phyloP scores from a whole-genome alignment of 2,888 invertebrate genomes.

The Acronicta psi region DNA sequence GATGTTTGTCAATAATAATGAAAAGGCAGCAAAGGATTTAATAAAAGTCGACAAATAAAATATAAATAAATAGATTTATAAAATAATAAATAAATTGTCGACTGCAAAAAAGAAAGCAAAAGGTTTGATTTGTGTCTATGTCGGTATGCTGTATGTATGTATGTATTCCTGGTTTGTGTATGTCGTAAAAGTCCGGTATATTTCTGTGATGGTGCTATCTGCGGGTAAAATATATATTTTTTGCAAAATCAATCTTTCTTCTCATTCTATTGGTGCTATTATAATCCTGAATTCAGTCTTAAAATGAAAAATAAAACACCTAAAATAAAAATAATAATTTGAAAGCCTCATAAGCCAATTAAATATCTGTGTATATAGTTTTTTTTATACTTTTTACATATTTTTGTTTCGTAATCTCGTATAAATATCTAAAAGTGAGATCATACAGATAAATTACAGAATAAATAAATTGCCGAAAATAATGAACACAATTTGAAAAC shows the following conservation, averaged over 20 bases:
- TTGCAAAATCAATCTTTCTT: slow-evolving; percentile 63
- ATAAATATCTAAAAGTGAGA: slow-evolving; percentile 88
- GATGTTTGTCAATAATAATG: slow-evolving; percentile 48
- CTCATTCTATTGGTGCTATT: slow-evolving; percentile 80
- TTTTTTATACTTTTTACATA: slow-evolving; percentile 77
- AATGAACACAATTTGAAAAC: slow-evolving; percentile 87
- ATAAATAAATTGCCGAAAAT: slow-evolving; percentile 86
- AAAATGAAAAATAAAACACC: slow-evolving; percentile 80
- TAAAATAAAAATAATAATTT: slow-evolving; percentile 79
- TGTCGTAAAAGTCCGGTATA: slow-evolving; percentile 60
- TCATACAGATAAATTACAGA: slow-evolving; percentile 86
- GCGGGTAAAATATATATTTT: slow-evolving; percentile 67
- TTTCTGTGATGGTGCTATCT: slow-evolving; percentile 74
- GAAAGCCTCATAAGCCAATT: slow-evolving; percentile 88
- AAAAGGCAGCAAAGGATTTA: slow-evolving; percentile 47
- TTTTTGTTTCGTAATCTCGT: slow-evolving; percentile 87
- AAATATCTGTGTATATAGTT: slow-evolving; percentile 84
- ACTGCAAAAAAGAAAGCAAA: slow-evolving; percentile 51
- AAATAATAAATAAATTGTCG: slow-evolving; percentile 51
- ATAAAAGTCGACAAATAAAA: slow-evolving; percentile 55
- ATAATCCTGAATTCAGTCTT: slow-evolving; percentile 84
- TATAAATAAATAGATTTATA: slow-evolving; percentile 46
- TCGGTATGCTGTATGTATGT: slow-evolving; percentile 55
- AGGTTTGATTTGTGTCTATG: slow-evolving; percentile 48
- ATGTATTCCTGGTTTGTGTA: slow-evolving; percentile 51